Base-by-base conservation (phyloP, 1,140 invertebrate genomes). In the Drosophila trapezifrons region DNA sequence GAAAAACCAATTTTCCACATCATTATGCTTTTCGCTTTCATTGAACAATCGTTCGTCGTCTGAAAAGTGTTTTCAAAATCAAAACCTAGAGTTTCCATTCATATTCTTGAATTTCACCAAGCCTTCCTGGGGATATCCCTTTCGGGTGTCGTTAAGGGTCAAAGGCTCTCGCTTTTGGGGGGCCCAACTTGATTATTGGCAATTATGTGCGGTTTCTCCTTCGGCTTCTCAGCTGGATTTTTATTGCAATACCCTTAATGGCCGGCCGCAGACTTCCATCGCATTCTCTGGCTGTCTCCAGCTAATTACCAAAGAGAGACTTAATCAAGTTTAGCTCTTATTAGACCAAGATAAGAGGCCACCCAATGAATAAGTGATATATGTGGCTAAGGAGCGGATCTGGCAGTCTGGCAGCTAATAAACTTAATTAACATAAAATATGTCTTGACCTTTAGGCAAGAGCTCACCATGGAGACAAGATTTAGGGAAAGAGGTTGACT, bases 1-100 rank as follows among this genome's bases (percentile, higher is more conserved):
- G 47, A 65, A 83, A 84, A 89, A 89, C 69, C 76, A 89, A 87
- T 87, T 87, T 87, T 87, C 84, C 76, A 80, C 84, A 77, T 80
- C 79, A 87, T 87, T 87, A 84, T 80, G 63, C 73, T 78, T 87
- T 89, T 83, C 79, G 49, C 84, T 87, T 89, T 83, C 67, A 77
- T 66, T 79, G 59, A 55, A 69, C 66, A 77, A 69, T 74, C 35
- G 9, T 1, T 15, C 15, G 15, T 40, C 12, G 46, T 27, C 58
- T 3, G 10, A 55, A 63, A 55, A 56, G n/a, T 56, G 32, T 55
- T 70, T 71, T 47, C 7, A 38, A 70, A 69, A 69, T 37, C 32
- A 17, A 47, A 70, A 32, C 12, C 59, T 13, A 22, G 22, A 2
- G 8, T 40, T 56, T 46, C 20, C 51, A 71, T 70, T 71, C 43